Percentiles rank a stretch among this genome's conserved stretches.
Conservation (phyloP, 2,888 invertebrate species). For the Andrena chrysosceles region DNA sequence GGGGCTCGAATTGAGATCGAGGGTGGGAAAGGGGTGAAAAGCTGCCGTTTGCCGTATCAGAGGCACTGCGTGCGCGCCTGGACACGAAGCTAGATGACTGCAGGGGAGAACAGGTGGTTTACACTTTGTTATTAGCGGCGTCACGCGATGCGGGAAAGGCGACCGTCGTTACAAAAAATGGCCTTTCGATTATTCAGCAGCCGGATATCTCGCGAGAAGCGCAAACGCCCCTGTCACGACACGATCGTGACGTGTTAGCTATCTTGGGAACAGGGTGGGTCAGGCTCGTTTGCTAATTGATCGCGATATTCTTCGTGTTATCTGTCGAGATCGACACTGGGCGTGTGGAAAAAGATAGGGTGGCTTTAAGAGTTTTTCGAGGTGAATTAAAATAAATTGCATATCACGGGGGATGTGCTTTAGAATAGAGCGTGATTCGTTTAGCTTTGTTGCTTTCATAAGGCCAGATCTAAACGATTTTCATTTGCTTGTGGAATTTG, state of each 20-base stretch:
- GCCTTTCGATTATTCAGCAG: conserved; percentile 61
- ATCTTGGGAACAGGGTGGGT: conserved; percentile 3
- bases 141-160: conserved; percentile 76
- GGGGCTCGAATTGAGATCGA: conserved; percentile 33
- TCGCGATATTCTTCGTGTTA: background rate
- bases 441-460: background rate
- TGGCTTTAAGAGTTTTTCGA: background rate
- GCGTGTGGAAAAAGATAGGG: background rate
- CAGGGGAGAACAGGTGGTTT: conserved; percentile 80
- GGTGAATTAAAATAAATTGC: background rate
- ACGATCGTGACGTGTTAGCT: conserved; percentile 12
- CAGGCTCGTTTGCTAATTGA: background rate
- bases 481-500: no score
- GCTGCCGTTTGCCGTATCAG: conserved; percentile 24
- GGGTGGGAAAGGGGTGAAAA: conserved; percentile 32
- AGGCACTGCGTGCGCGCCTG: conserved; percentile 46
- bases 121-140: conserved; percentile 73
- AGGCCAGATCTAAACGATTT: no score
- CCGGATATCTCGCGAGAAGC: conserved; percentile 17
- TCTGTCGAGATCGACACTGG: background rate
- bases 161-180: conserved; percentile 51
- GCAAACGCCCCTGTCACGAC: conserved; percentile 38
- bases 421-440: conserved; percentile 3
- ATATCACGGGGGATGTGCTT: conserved; percentile 5
- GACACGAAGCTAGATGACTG: conserved; percentile 44